Base-by-base conservation (phyloP, 2,797 vertebrate genomes). In the Sylvia borin region DNA sequence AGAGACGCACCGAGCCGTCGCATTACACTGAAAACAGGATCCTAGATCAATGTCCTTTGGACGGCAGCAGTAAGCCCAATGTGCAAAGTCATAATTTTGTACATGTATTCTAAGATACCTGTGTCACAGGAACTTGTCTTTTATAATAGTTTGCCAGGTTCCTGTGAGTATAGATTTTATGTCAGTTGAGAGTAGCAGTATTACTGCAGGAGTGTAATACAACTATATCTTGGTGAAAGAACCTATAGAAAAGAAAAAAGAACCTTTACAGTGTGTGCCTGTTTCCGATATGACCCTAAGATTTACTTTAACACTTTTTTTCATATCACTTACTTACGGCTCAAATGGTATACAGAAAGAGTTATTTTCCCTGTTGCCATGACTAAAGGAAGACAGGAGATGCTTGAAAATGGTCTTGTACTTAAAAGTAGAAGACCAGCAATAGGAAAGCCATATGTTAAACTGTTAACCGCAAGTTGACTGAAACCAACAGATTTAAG, bases 111-210 rank as follows among this genome's bases (percentile, higher is more conserved):
- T 90, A 92, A 95, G 80, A 94, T 67, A 95, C 13, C 13, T 71
- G n/a, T 92, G 50, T 38, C 58, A 80, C 16, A 72, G 62, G 74
- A 96, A 92, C 85, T 85, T 92, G 71, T 65, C 48, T 93, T 90
- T 93, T 68, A 73, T 92, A n/a, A 75, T 11, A 92, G 12, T 68
- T 97, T 92, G 71, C 80, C 85, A 68, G 62, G 64, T 95, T 97
- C 68, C 82, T 95, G 4, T 73, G 31, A 50, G 15, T 93, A 97
- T 92, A 80, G 97, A 96, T 97, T 97, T 97, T 96, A 79, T 92
- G 93, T 95, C 96, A 95, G 94, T 64, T 86, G 47, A 92, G 86
- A 94, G 62, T 10, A 96, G 42, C 57, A 92, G 25, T 82, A 91
- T 90, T 91, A 65, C 32, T 92, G 29, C 38, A 89, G 43, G 22